Evolutionary conservation across 1,140 invertebrate species (phyloP), one percentile per base, ranked within the genome.

Genomic region (Drosophila grimshawi): DNA sequence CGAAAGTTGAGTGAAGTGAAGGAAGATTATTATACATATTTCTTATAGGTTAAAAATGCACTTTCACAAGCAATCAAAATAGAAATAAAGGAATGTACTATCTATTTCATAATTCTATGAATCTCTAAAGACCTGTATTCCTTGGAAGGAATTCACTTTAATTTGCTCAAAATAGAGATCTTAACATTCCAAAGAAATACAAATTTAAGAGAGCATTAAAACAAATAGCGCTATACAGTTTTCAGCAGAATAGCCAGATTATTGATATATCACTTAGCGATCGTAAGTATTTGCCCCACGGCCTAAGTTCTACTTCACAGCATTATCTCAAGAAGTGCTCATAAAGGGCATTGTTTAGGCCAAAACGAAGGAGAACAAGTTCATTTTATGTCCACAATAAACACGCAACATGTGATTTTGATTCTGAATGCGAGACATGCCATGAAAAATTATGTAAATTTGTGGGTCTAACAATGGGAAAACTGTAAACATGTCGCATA

Each of bases 401-500:
- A 41, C 64, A 71, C 10, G 39, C 68, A 74, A 88, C 80, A 86
- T 82, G 81, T 88, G 83, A 82, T 76, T 86, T 88, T 64, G 43
- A 73, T 74, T 72, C 64, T 60, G 39, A 61, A 67, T 48, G 64
- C 56, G 48, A 37, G 41, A 30, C 19, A 7, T 10, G 53, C 35
- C 63, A 71, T 79, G 72, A 59, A 86, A 65, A 74, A 86, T 86
- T 83, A 88, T 86, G 83, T 80, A 73, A 88, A 88, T 86, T 57
- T 79, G 79, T 73, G 67, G 62, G 66, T 52, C 59, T 32, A 75
- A 73, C 85, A 83, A 80, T 89, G 81, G 73, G 80, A 88, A 78
- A 89, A 89, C 85, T 88, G 85, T 88, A 88, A 88, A 88, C 85
- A 88, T 88, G 85, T 88, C 85, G 85, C 85, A 88, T 88, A 88